phyloP scores from a whole-genome alignment of 2,797 vertebrate genomes.

The Sphenopsis melanotis region DNA sequence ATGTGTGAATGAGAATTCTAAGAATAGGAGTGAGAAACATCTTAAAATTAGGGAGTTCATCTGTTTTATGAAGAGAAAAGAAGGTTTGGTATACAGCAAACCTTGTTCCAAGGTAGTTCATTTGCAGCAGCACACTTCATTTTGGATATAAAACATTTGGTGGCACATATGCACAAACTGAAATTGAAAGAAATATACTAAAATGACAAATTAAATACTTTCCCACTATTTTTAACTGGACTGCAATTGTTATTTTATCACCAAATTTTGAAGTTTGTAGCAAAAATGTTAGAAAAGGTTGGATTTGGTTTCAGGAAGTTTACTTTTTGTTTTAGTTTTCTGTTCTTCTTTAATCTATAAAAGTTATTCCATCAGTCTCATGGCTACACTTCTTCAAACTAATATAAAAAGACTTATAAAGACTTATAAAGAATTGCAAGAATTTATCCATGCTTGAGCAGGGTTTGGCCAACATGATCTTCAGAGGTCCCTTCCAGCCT shows the following conservation, averaged over 20 bases:
- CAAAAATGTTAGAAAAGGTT: background rate
- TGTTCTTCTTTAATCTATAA: background rate
- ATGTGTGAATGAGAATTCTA: background rate
- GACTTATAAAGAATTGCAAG: background rate
- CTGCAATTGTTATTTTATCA: background rate
- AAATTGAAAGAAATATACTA: background rate
- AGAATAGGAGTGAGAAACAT: background rate
- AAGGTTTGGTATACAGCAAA: background rate
- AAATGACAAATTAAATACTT: background rate
- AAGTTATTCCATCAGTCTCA: background rate
- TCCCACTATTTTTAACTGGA: background rate
- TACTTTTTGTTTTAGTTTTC: background rate
- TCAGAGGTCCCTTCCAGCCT: background rate
- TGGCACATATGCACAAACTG: background rate
- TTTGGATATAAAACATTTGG: background rate
- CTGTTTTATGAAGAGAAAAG: background rate
- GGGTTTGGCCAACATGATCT: background rate
- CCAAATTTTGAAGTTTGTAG: background rate
- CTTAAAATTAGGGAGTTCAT: background rate
- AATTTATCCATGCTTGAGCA: background rate
- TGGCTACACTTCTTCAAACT: background rate
- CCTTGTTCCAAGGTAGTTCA: background rate
- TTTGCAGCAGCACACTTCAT: background rate
- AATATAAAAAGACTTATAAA: background rate
- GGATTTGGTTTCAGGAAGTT: background rate